phyloP scores from a whole-genome alignment of 2,888 invertebrate species.

The Cantharis lateralis region DNA sequence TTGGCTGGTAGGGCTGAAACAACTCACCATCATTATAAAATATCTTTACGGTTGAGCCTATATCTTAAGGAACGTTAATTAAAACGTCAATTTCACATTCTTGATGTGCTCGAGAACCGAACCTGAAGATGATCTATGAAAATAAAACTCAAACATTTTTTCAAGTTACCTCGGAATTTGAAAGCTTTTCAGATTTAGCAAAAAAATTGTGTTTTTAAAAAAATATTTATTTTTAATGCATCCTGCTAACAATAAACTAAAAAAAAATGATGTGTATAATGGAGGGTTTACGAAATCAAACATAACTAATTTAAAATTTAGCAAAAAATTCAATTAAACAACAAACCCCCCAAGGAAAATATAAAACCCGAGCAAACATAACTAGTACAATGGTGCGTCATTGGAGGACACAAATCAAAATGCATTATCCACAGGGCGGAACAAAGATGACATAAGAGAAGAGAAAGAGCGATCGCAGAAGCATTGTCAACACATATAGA shows the following conservation, averaged over 20 bases:
- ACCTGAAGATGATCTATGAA: neutral
- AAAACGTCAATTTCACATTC: neutral
- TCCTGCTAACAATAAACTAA: neutral
- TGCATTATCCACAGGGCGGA: constrained; percentile 41
- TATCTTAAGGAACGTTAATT: neutral
- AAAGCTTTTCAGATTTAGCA: neutral
- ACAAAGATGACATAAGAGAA: constrained; percentile 27
- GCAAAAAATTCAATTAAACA: constrained; percentile 26
- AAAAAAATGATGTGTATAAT: neutral
- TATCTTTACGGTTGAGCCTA: too few species aligned
- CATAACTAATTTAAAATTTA: constrained; percentile 5
- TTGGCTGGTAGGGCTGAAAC: neutral
- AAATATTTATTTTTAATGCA: neutral
- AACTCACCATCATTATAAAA: too few species aligned
- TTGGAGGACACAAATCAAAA: constrained; percentile 47
- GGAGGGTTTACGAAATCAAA: neutral
- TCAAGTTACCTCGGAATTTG: neutral
- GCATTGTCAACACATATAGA: constrained; percentile 47
- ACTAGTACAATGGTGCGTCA: constrained; percentile 42
- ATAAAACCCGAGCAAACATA: constrained; percentile 35
- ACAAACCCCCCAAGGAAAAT: constrained; percentile 10
- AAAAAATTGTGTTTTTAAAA: neutral
- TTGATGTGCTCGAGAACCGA: neutral
- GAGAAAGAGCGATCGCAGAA: constrained; percentile 37
- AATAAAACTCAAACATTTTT: neutral